These are phyloP conservation scores for Odontamblyopus rebecca DNA, from an alignment of 2,797 vertebrate species.

Conservation along the genomic window DNA sequence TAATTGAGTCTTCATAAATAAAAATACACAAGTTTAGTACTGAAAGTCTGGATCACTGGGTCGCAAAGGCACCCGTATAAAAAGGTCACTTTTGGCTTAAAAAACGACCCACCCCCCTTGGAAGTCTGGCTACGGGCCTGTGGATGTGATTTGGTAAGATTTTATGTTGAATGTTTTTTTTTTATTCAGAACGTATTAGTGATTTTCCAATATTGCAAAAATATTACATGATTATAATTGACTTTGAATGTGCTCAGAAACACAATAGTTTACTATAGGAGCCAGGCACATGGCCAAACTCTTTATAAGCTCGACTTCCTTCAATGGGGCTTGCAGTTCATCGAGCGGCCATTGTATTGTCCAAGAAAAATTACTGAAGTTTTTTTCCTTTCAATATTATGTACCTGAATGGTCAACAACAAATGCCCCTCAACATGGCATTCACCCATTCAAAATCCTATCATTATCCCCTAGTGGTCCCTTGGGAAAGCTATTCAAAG, in stretches of 20 bases:
- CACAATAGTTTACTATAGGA: constrained; percentile 19
- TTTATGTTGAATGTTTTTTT: background rate
- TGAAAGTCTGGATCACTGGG: too few species aligned
- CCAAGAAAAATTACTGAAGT: constrained; percentile 35
- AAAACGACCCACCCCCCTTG: too few species aligned
- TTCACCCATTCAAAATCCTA: constrained; percentile 41
- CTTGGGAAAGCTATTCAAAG: constrained; percentile 57
- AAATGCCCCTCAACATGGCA: constrained; percentile 21
- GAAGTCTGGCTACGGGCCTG: too few species aligned
- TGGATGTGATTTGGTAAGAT: too few species aligned
- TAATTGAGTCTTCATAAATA: too few species aligned
- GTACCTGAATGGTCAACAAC: constrained; percentile 33
- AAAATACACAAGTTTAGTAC: too few species aligned
- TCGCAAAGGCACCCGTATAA: too few species aligned
- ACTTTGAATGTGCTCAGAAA: constrained; percentile 40
- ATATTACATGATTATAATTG: constrained; percentile 1
- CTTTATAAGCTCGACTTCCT: constrained; percentile 32
- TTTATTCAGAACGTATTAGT: background rate
- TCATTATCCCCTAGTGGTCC: constrained; percentile 62
- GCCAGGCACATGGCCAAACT: constrained; percentile 38
- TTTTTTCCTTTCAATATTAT: constrained; percentile 36
- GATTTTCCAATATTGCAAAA: background rate
- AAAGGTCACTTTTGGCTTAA: too few species aligned
- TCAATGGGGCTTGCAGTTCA: constrained; percentile 50
- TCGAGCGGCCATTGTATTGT: constrained; percentile 52